Percentiles rank a stretch among this genome's conserved stretches.
These are phyloP conservation scores for Semaprochilodus insignis DNA, from an alignment of 2,797 vertebrate genomes.

Conservation along the genomic window DNA sequence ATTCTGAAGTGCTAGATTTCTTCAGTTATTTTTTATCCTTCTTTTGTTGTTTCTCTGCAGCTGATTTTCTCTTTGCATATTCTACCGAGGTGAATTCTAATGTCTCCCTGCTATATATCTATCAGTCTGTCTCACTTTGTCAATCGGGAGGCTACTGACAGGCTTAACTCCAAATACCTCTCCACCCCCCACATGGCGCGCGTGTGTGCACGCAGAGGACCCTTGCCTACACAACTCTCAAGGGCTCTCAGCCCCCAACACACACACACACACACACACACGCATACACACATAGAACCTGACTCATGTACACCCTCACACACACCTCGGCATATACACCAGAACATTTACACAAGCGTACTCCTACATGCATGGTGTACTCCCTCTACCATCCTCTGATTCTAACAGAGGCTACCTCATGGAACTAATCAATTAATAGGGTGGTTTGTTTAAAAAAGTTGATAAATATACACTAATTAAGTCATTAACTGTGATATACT, in stretches of 20 bases:
- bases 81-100: not conserved
- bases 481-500: too few species aligned
- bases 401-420: slow-evolving; percentile 16
- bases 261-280: slow-evolving; percentile 19
- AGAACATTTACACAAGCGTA: slow-evolving; percentile 23
- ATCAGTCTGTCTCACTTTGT: slow-evolving; percentile 44
- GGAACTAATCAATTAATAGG: not conserved
- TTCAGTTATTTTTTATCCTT: not conserved
- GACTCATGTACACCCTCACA: slow-evolving; percentile 41
- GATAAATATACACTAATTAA: too few species aligned
- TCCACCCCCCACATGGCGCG: slow-evolving; percentile 62
- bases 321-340: slow-evolving; percentile 12
- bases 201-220: slow-evolving; percentile 61
- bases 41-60: slow-evolving; percentile 1
- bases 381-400: not conserved
- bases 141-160: slow-evolving; percentile 71
- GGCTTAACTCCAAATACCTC: slow-evolving; percentile 70
- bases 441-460: not conserved
- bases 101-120: not conserved
- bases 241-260: slow-evolving; percentile 76
- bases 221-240: slow-evolving; percentile 79
- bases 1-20: not conserved
- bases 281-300: slow-evolving; percentile 28
- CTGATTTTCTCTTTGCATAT: slow-evolving; percentile 16
- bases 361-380: slow-evolving; percentile 5